A percentile compares a stretch with the other conserved stretches of the same genome.
Evolutionary conservation across 2,113 vertebrate genomes (phyloP).

Genomic region (Muntiacus reevesi): DNA sequence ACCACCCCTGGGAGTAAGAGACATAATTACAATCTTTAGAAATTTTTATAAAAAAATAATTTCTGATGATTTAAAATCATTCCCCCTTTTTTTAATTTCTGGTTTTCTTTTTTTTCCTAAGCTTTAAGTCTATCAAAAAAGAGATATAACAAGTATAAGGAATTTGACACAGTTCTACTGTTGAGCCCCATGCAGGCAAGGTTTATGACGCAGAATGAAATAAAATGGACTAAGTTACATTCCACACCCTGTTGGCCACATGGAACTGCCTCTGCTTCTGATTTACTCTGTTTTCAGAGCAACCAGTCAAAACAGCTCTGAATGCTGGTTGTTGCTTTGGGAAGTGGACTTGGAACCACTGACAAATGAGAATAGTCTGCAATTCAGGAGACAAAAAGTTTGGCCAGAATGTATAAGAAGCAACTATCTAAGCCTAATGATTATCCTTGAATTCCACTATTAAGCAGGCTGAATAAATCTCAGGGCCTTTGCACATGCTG

Average conservation of each 20-base stretch:
- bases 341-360: not conserved
- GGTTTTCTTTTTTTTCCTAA: not conserved
- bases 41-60: not conserved
- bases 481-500: not conserved
- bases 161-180: not conserved
- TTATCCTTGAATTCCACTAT: not conserved
- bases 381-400: not conserved
- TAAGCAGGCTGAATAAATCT: not conserved
- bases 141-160: not conserved
- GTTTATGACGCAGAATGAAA: not conserved
- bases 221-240: not conserved
- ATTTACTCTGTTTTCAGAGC: not conserved
- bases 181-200: not conserved
- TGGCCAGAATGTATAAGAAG: not conserved
- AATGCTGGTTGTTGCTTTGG: not conserved
- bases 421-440: not conserved
- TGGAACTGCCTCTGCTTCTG: not conserved
- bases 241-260: not conserved
- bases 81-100: not conserved
- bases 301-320: not conserved
- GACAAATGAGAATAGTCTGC: not conserved
- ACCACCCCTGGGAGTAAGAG: not conserved
- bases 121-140: not conserved
- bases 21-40: not conserved
- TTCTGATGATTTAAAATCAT: not conserved